A percentile compares a stretch with the other conserved stretches of the same genome.
These are phyloP conservation scores for Perca flavescens DNA, from an alignment of 2,113 vertebrate species.

Conservation along the genomic window DNA sequence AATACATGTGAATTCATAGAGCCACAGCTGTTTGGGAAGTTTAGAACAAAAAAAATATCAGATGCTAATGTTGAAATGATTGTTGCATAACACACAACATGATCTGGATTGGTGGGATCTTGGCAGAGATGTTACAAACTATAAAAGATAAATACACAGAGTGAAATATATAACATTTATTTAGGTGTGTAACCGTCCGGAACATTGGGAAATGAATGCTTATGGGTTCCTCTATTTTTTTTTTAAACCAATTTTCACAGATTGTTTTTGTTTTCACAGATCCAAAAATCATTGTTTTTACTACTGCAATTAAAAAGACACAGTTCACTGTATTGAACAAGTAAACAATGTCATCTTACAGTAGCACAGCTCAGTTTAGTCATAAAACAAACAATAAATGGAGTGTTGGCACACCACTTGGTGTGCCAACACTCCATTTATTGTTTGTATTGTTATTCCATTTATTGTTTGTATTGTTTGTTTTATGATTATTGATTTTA, in stretches of 20 bases:
- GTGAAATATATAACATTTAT: no score
- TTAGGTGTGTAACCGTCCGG: no score
- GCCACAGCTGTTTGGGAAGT: background rate
- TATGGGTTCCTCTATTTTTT: background rate
- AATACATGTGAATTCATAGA: slow-evolving; percentile 5
- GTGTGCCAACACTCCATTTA: no score
- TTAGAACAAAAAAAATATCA: no score
- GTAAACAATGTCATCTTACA: slow-evolving; percentile 15
- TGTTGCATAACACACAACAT: no score
- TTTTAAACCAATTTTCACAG: background rate
- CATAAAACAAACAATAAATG: background rate
- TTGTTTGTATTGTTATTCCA: no score
- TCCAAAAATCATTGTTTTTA: background rate
- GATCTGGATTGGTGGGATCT: no score
- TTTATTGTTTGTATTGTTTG: no score
- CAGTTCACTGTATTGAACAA: slow-evolving; percentile 9
- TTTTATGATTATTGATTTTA: background rate
- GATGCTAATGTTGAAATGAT: no score
- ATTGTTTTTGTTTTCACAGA: slow-evolving; percentile 8
- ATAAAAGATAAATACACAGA: no score
- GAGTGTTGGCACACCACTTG: background rate
- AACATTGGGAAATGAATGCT: background rate
- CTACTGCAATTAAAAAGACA: slow-evolving; percentile 22
- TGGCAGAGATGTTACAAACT: no score
- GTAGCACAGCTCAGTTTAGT: background rate